phyloP scores from a whole-genome alignment of 2,797 vertebrate genomes.

The Melanotaenia nigrans region DNA sequence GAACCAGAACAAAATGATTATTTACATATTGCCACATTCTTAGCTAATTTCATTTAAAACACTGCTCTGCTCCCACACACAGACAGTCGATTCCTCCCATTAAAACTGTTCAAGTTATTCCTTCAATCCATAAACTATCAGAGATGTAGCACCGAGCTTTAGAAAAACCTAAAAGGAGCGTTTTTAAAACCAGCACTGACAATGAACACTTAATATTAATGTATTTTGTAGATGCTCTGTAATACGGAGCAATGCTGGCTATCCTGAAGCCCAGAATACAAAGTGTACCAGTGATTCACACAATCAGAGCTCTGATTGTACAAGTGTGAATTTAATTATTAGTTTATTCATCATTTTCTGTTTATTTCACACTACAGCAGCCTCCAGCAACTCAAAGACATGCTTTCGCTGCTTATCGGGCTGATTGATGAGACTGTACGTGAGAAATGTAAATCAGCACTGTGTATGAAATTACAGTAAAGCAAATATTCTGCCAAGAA shows the following conservation, averaged over 20 bases:
- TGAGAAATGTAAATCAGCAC: neutral
- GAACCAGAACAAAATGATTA: constrained; percentile 2
- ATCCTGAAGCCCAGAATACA: neutral
- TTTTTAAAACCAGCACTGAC: constrained; percentile 29
- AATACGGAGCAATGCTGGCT: neutral
- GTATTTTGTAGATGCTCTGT: neutral
- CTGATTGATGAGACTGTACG: neutral
- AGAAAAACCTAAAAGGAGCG: constrained; percentile 1
- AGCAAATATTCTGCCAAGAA: constrained; percentile 2
- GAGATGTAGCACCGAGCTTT: constrained; percentile 12
- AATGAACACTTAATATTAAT: constrained; percentile 9
- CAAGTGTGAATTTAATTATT: neutral
- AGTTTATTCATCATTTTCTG: neutral
- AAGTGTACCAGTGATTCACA: constrained; percentile 9
- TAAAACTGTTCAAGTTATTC: constrained; percentile 27
- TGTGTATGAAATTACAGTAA: neutral
- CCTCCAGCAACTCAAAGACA: neutral
- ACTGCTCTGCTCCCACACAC: constrained; percentile 11
- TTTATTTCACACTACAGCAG: neutral
- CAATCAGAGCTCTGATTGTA: neutral
- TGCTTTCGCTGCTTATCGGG: neutral
- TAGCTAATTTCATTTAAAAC: constrained; percentile 21
- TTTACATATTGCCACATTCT: constrained; percentile 13
- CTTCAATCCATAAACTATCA: constrained; percentile 24
- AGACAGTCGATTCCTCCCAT: constrained; percentile 9